Base-by-base conservation (phyloP, 2,797 vertebrate genomes). In the Somateria mollissima region DNA sequence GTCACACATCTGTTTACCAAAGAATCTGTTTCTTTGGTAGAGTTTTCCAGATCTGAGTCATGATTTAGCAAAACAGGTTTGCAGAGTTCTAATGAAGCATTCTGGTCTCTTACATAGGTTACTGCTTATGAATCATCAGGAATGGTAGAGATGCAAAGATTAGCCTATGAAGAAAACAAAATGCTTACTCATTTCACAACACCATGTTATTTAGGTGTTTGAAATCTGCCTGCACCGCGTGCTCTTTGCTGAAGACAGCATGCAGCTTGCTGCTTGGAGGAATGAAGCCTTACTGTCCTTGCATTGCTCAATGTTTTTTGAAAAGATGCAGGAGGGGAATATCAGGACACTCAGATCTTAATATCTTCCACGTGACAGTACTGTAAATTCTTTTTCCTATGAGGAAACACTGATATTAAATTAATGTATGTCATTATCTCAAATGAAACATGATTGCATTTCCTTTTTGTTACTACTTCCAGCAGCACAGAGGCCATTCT, bases 231-330 rank as follows among this genome's bases (percentile, higher is more conserved):
- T 36, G 6, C 17, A 43, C 32, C 11, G 25, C 37, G 16, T 41
- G 13, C 24, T 72, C 20, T 54, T 84, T 79, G 22, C 60, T 32
- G 37, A 73, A 51, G 69, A n/a, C 19, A 61, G 20, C 15, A n/a
- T 61, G 22, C 58, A 49, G 17, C 25, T 14, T 34, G 9, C 62
- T 79, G 36, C 21, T 64, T 66, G 73, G 57, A 71, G 41, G 37
- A 84, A 24, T 13, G 8, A 72, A 76, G 47, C 20, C 11, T 80
- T 62, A 57, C 30, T 7, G 3, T 71, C 58, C 28, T 53, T 58
- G 9, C 43, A 49, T 64, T 53, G 13, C 57, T 71, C 62, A 36
- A 25, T 0, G 0, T 2, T 2, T 37, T 71, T 34, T 47, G 58
- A 72, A 57, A 85, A 54, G 32, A 11, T 37, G 32, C 20, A 27